phyloP scores from a whole-genome alignment of 2,113 vertebrate genomes.

The Gobius niger region DNA sequence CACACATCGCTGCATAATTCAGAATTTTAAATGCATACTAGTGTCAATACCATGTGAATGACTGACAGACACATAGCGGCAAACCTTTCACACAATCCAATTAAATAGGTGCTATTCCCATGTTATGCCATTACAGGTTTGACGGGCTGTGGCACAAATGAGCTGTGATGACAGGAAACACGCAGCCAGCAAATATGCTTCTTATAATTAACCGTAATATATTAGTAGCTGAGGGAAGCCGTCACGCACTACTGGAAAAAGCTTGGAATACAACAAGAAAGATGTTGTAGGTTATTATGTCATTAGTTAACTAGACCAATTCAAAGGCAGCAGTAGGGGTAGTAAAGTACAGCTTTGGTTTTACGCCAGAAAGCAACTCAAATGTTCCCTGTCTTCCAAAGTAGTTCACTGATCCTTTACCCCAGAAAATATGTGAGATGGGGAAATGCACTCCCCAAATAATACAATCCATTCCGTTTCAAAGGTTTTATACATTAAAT shows the following conservation, averaged over 20 bases:
- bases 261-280: not conserved
- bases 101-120: constrained; percentile 10
- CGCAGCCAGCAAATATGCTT: constrained; percentile 8
- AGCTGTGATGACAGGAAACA: constrained; percentile 7
- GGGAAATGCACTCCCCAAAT: too few relatives aligned
- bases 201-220: constrained; percentile 18
- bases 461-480: too few relatives aligned
- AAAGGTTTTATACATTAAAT: too few relatives aligned
- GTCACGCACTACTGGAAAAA: not conserved
- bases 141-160: constrained; percentile 10
- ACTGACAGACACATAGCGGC: not conserved
- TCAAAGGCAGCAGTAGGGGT: too few relatives aligned
- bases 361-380: too few relatives aligned
- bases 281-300: not conserved
- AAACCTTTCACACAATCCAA: constrained; percentile 5
- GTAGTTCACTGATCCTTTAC: too few relatives aligned
- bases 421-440: too few relatives aligned
- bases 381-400: too few relatives aligned
- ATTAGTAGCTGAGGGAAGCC: constrained; percentile 2
- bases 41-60: constrained; percentile 5
- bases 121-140: constrained; percentile 2
- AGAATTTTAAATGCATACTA: constrained; percentile 1
- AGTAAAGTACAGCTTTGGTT: too few relatives aligned
- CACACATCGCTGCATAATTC: not conserved
- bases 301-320: not conserved